A percentile compares a stretch with the other conserved stretches of the same genome.
Conservation (phyloP, 1,140 invertebrate genomes). For the Pseudomyrmex pallidus region DNA sequence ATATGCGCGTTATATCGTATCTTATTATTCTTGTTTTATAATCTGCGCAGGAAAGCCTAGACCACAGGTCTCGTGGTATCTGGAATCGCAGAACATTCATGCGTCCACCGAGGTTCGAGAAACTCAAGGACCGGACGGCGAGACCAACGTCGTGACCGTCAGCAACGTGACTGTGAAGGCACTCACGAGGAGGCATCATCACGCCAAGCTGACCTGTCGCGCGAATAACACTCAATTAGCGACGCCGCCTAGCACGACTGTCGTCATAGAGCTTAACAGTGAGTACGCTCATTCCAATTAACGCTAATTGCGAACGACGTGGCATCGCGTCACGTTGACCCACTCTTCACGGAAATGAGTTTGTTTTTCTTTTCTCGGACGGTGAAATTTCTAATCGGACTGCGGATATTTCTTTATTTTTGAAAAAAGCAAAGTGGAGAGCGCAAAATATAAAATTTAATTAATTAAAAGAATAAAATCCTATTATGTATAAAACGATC, state of each 20-base stretch:
- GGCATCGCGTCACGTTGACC: not conserved
- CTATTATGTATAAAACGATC: not conserved
- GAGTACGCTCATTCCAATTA: constrained; percentile 80
- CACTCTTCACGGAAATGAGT: not conserved
- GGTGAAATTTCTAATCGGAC: constrained; percentile 11
- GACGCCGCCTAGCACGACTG: constrained; percentile 84
- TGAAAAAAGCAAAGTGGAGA: not conserved
- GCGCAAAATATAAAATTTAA: not conserved
- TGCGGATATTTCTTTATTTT: not conserved
- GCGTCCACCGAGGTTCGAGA: constrained; percentile 83
- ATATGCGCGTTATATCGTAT: not conserved
- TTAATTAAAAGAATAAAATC: not conserved
- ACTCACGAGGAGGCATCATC: constrained; percentile 85
- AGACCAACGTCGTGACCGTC: constrained; percentile 83
- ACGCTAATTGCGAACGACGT: constrained; percentile 46
- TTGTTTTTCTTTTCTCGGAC: not conserved
- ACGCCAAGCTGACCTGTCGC: constrained; percentile 86
- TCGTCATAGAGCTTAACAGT: constrained; percentile 88
- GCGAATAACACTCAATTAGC: constrained; percentile 88
- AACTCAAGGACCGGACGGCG: constrained; percentile 75
- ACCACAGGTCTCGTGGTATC: constrained; percentile 86
- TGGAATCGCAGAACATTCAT: constrained; percentile 86
- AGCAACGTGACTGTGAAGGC: constrained; percentile 85
- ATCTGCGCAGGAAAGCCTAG: constrained; percentile 85
- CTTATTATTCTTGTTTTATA: constrained; percentile 17